Evolutionary conservation across 2,797 vertebrate genomes (phyloP).

Genomic region (Hippocampus kuda): DNA sequence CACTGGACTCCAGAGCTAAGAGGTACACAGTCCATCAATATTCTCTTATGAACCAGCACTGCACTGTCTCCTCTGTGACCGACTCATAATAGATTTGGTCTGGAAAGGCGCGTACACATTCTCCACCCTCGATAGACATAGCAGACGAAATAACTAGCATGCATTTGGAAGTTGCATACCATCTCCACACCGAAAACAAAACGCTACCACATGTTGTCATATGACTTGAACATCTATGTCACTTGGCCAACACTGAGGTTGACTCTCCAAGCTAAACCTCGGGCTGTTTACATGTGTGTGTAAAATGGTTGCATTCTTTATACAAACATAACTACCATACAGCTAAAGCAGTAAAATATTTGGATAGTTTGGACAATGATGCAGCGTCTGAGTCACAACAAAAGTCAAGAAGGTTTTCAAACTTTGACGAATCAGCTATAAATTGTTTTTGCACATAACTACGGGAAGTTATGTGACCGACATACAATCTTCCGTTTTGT

Average conservation of each 20-base stretch:
- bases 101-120: neutral
- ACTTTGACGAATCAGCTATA: neutral
- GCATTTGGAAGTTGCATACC: neutral
- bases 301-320: neutral
- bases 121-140: neutral
- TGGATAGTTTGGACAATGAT: neutral
- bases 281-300: neutral
- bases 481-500: neutral
- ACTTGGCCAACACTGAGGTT: neutral
- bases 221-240: neutral
- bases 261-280: neutral
- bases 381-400: neutral
- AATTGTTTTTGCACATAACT: neutral
- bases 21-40: conserved; percentile 48
- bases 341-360: neutral
- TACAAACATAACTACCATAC: neutral
- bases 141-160: neutral
- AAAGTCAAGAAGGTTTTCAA: neutral
- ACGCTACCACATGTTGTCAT: neutral
- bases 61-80: neutral
- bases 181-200: neutral
- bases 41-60: neutral
- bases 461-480: neutral
- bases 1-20: conserved; percentile 60
- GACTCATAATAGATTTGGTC: neutral